Evolutionary conservation across 2,888 invertebrate genomes (phyloP), one percentile per base, ranked within the genome.

Genomic region (Parnassius mnemosyne): DNA sequence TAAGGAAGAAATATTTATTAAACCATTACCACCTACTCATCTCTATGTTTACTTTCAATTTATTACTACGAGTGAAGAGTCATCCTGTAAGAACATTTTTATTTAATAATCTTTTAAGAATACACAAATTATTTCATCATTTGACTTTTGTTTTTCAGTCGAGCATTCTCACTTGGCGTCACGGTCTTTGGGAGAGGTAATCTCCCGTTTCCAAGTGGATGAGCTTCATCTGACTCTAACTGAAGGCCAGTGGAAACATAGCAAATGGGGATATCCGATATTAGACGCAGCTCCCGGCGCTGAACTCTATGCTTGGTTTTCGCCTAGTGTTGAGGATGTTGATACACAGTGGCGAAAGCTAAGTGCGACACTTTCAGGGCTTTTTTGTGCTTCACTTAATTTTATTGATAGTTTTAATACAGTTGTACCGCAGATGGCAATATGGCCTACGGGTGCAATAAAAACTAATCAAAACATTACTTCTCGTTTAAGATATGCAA

Each of bases 381-480:
- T 99, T 9, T 94, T 99, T 65, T 99, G 99, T 89, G 97, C 99
- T 11, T 99, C 99, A 1, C 90, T 99, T 11, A 98, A 99, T 86
- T 98, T 98, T 79, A 96, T 99, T 70, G 96, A 97, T 78, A 93
- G 93, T 59, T 94, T 95, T 3, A 97, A 97, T 73, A 97, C 96
- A 61, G 93, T 98, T 50, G 94, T 93, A 20, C 99, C 99, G 5
- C 93, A 95, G 78, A 95, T 95, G 87, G 95, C 96, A 46, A 95
- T 98, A 74, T 93, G 95, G 72, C 98, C 97, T 0, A 92, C 90
- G 64, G 96, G 97, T 50, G 93, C 94, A 51, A 85, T 92, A 10
- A 80, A 78, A 64, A 72, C 81, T 71, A 85, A 75, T 80, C 83
- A 88, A 65, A 84, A 93, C 77, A 82, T 92, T 74, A 85, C 92